Evolutionary conservation across 2,797 vertebrate genomes (phyloP), one percentile per base, ranked within the genome.

Genomic region (Diplodus sargus): DNA sequence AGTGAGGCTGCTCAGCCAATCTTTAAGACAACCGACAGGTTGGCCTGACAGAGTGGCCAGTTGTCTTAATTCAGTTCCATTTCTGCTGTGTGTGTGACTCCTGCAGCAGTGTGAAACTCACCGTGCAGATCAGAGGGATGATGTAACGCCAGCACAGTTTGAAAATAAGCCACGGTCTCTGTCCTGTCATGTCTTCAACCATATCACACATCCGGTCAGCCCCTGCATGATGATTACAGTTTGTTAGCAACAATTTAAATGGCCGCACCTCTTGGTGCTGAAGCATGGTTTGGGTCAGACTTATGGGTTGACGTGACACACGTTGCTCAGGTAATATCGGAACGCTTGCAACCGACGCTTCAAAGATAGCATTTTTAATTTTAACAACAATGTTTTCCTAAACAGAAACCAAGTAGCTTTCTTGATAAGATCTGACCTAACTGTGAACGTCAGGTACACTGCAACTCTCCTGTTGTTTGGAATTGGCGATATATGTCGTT

Each of bases 91-190:
- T 34, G 5, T 34, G 30, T 34, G 13, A 30, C 6, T 25, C 10
- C n/a, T n/a, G 15, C n/a, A 22, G 22, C 28, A 52, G 48, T 49
- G 56, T 70, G 6, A 63, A 16, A 73, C 84, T 78, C 53, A 86
- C 84, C 30, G 34, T 3, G 25, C 66, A 81, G 66, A 65, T 71
- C 14, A 83, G 48, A 34, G 78, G 85, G 39, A 78, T 73, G 45
- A 86, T 18, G 39, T 78, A 86, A 28, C 28, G 39, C 85, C 85
- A 84, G 45, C 85, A 84, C 34, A 84, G 34, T 30, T 43, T 62
- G 60, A 78, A 86, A 15, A 81, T 8, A 45, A 48, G 3, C 10
- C 17, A 72, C 0, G 85, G 78, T 39, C 58, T 78, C 39, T 86
- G 78, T 70, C 78, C 85, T 4, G 71, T 81, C 75, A 78, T 86